phyloP scores from a whole-genome alignment of 2,888 invertebrate genomes.

The Parasteatoda lunata region DNA sequence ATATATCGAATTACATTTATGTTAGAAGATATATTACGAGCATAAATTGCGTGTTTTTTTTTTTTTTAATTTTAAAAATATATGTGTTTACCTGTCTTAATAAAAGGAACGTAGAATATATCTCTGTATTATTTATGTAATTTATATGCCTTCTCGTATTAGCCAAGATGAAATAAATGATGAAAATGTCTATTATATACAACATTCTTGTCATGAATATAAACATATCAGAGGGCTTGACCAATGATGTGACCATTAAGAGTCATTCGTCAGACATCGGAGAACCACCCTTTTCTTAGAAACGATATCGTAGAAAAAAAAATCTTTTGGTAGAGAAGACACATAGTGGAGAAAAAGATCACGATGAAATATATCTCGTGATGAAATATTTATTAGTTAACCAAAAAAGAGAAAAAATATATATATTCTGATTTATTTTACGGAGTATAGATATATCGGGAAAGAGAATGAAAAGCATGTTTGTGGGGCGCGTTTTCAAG shows the following conservation, averaged over 20 bases:
- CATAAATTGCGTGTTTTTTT: too few species aligned
- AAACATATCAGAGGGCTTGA: background rate
- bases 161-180: too few species aligned
- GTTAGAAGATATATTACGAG: too few species aligned
- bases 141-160: too few species aligned
- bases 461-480: background rate
- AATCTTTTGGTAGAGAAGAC: conserved; percentile 27
- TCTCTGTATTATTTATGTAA: too few species aligned
- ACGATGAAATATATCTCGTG: conserved; percentile 54
- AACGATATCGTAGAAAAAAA: background rate
- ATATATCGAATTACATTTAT: too few species aligned
- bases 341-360: conserved; percentile 37
- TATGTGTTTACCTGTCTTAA: too few species aligned
- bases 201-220: too few species aligned
- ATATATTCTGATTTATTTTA: conserved; percentile 48
- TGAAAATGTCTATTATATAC: too few species aligned
- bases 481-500: background rate
- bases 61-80: too few species aligned
- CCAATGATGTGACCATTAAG: conserved; percentile 58
- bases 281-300: background rate
- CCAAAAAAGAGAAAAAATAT: conserved; percentile 10
- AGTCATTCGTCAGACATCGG: conserved; percentile 50
- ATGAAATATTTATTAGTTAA: conserved; percentile 65
- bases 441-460: conserved; percentile 22
- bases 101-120: too few species aligned